Evolutionary conservation across 2,797 vertebrate genomes (phyloP).

Genomic region (Sebastes glaucus): DNA sequence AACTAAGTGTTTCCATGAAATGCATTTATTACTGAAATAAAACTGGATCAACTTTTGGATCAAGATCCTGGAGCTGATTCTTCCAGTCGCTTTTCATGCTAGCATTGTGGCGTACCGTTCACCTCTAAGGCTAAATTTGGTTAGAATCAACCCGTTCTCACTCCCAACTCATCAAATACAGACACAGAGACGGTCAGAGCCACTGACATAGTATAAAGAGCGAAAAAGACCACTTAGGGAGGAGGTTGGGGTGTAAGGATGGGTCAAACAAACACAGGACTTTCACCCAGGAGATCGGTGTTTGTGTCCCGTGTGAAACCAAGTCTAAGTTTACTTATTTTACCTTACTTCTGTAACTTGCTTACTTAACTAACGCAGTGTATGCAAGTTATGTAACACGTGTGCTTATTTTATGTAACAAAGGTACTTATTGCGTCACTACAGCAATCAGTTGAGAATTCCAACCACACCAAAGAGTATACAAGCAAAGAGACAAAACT

Average conservation of each 20-base stretch:
- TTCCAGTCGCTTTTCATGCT: not conserved
- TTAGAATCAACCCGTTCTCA: not conserved
- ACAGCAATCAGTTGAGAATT: no score
- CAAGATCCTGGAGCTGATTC: not conserved
- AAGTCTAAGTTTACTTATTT: no score
- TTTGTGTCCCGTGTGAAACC: no score
- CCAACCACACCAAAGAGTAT: no score
- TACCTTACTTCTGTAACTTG: not conserved
- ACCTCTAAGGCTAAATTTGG: not conserved
- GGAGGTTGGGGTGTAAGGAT: not conserved
- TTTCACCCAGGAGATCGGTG: no score
- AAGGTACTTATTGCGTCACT: no score
- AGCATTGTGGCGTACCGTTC: not conserved
- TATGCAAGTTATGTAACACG: no score
- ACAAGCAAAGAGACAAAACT: no score
- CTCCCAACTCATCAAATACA: not conserved
- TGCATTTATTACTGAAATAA: constrained; percentile 3
- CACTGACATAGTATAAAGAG: no score
- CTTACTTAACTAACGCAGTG: no score
- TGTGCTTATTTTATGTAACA: no score
- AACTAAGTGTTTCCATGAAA: not conserved
- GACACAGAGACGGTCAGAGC: no score
- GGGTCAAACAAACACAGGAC: not conserved
- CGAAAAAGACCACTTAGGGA: not conserved
- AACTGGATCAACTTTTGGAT: constrained; percentile 6